Evolutionary conservation across 2,797 vertebrate species (phyloP), one percentile per base, ranked within the genome.

Genomic region (Octomys mimax): DNA sequence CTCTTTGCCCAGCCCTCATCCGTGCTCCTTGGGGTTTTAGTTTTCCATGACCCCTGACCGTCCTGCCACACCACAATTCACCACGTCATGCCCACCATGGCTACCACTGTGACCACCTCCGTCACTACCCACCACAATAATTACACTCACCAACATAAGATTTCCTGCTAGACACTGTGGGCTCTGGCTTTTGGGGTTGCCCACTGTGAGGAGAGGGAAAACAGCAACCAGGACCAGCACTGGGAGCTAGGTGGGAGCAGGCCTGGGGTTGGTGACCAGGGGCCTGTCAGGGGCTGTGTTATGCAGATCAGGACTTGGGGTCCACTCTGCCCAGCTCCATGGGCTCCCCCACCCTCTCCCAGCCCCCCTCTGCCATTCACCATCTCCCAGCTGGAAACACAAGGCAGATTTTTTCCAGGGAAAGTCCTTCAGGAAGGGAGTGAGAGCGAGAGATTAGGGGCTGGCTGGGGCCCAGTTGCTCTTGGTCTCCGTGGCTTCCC

Each of bases 361-460:
- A 18, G 68, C 91, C 78, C 36, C 57, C 84, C 75, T 70, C 94
- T 64, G 81, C 75, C 92, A 82, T 84, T 85, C 77, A 83, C 88
- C 82, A n/a, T 95, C 93, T 96, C 88, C 36, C 33, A 94, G 75
- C 93, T 96, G 93, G 86, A 83, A 96, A 94, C 93, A 93, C 68
- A 59, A 94, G 89, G 91, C 86, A 81, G 64, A 83, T 70, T 96
- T 97, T 94, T 95, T 68, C 21, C 0, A 80, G 71, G 87, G 52
- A 92, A 95, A 94, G 85, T 94, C 90, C 95, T 97, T 91, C 81
- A 93, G 82, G 91, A 97, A 92, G 73, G 64, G 79, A 94, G 73
- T 94, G 81, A 93, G 61, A 84, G 62, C 42, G 64, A 92, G n/a
- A 82, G 92, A 94, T 96, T 91, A 97, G 85, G 62, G 42, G 39